phyloP scores from a whole-genome alignment of 2,888 invertebrate species.

The Coelopa pilipes region DNA sequence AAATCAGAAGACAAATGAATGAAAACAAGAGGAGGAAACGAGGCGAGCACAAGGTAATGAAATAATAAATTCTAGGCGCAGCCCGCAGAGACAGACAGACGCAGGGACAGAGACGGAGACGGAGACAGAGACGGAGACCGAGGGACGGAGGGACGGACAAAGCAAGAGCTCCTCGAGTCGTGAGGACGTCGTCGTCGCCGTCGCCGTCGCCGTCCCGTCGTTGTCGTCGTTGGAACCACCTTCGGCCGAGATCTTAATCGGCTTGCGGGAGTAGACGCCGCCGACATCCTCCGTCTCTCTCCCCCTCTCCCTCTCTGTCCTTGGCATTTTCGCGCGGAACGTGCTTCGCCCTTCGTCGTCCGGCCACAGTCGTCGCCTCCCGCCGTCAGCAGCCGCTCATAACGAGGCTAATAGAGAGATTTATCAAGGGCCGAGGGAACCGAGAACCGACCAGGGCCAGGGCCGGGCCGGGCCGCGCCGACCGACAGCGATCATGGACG shows the following conservation, averaged over 20 bases:
- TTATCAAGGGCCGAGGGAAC: slow-evolving; percentile 50
- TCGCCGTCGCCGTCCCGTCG: neutral
- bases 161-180: too few species aligned
- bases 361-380: neutral
- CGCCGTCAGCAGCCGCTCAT: slow-evolving; percentile 41
- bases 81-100: neutral
- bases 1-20: neutral
- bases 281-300: too few species aligned
- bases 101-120: too few species aligned
- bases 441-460: too few species aligned
- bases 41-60: too few species aligned
- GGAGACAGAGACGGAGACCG: too few species aligned
- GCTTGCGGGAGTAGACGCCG: neutral
- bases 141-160: too few species aligned
- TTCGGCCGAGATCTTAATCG: neutral
- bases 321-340: slow-evolving; percentile 12
- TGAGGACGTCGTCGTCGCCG: too few species aligned
- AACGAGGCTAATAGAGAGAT: slow-evolving; percentile 61
- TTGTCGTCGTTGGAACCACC: neutral
- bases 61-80: slow-evolving; percentile 28
- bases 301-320: too few species aligned
- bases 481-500: slow-evolving; percentile 1
- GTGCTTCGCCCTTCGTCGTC: slow-evolving; percentile 5
- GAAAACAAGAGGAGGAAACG: neutral
- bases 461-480: slow-evolving; percentile 21